Evolutionary conservation across 2,113 vertebrate species (phyloP).

Genomic region (Ailuropoda melanoleuca): DNA sequence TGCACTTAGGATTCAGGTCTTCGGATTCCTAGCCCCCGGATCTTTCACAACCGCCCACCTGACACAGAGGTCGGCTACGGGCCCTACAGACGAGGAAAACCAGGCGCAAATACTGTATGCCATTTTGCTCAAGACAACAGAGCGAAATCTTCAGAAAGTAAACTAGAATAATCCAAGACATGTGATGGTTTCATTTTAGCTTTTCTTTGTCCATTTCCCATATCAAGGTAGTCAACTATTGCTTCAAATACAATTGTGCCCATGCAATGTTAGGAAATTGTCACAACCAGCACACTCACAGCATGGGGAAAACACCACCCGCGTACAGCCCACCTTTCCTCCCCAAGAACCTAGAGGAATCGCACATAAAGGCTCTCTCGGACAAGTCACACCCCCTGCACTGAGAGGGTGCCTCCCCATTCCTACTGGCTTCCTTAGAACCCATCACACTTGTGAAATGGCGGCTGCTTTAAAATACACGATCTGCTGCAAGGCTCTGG

Average conservation of each 20-base stretch:
- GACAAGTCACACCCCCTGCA: rapidly evolving
- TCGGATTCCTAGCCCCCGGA: neutral
- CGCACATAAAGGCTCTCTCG: neutral
- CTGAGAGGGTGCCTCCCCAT: neutral
- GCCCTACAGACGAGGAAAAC: neutral
- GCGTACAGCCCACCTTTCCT: neutral
- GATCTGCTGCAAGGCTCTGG: neutral
- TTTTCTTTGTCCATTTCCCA: neutral
- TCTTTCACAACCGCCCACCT: rapidly evolving
- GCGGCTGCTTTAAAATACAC: rapidly evolving
- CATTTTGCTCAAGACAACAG: neutral
- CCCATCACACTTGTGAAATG: neutral
- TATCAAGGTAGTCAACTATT: neutral
- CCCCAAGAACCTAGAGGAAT: neutral
- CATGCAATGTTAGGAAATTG: neutral
- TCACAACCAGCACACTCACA: neutral
- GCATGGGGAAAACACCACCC: neutral
- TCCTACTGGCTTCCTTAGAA: neutral
- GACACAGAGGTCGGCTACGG: rapidly evolving
- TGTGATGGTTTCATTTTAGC: neutral
- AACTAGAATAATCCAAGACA: neutral
- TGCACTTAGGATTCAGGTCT: neutral
- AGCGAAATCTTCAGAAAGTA: neutral
- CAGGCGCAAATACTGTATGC: neutral
- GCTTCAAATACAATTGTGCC: neutral